phyloP scores from a whole-genome alignment of 1,140 invertebrate species.

The Leptestheria dahalacensis region DNA sequence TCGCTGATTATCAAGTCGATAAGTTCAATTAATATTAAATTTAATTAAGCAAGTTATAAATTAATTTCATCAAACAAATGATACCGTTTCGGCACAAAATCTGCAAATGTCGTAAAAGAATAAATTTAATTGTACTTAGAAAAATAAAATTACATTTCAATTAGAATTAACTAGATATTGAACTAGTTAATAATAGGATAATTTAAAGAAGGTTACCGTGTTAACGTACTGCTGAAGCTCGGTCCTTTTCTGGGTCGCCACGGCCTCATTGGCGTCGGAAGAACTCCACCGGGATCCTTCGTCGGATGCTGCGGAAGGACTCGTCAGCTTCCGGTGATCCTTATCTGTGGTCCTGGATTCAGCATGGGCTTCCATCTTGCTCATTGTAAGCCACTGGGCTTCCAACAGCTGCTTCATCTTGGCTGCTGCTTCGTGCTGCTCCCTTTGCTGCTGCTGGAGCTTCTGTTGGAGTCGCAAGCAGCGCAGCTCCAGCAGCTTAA shows the following conservation, averaged over 20 bases:
- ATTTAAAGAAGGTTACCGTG: not conserved
- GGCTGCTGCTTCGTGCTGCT: not conserved
- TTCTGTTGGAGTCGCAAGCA: not conserved
- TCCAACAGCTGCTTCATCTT: constrained; percentile 1
- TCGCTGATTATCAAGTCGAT: no score
- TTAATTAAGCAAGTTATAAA: no score
- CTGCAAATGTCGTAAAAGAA: no score
- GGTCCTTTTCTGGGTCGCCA: not conserved
- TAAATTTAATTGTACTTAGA: no score
- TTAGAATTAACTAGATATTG: no score
- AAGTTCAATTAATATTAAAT: no score
- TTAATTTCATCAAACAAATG: no score
- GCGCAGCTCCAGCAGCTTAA: not conserved
- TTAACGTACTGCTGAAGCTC: not conserved
- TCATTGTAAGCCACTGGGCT: not conserved
- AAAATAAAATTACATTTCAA: no score
- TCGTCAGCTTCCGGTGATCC: not conserved
- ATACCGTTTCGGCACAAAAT: no score
- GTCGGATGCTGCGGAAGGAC: not conserved
- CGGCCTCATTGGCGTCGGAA: not conserved
- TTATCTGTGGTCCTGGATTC: not conserved
- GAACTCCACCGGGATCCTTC: not conserved
- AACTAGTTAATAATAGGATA: no score
- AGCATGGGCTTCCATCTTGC: not conserved
- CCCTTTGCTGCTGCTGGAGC: not conserved